Conservation (phyloP, 2,797 vertebrate species). For the Natrix natrix region DNA sequence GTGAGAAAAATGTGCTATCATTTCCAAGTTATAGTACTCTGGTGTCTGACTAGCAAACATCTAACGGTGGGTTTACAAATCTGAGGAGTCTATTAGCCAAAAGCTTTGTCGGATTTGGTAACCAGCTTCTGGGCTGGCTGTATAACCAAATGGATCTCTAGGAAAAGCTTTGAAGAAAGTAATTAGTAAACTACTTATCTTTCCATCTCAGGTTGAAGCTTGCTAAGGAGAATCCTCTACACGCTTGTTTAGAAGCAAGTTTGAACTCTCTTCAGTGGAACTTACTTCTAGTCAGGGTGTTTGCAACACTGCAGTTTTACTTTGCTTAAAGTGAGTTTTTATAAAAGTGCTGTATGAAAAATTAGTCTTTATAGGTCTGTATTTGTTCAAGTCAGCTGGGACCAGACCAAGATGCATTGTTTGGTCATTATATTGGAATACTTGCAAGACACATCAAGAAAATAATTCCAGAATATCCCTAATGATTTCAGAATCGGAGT, state of each 20-base stretch:
- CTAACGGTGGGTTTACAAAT: slow-evolving; percentile 38
- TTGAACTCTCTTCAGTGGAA: background rate
- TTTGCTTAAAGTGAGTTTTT: slow-evolving; percentile 40
- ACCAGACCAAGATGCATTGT: slow-evolving; percentile 62
- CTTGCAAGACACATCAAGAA: slow-evolving; percentile 55
- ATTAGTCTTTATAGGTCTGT: slow-evolving; percentile 49
- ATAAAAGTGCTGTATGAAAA: slow-evolving; percentile 38
- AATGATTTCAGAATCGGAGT: slow-evolving; percentile 35
- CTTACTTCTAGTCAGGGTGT: background rate
- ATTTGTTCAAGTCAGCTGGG: slow-evolving; percentile 52
- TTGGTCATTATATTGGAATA: slow-evolving; percentile 52
- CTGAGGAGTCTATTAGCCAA: slow-evolving; percentile 53
- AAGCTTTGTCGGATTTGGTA: slow-evolving; percentile 57
- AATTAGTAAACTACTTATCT: slow-evolving; percentile 41
- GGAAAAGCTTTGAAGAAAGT: slow-evolving; percentile 47
- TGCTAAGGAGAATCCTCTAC: background rate
- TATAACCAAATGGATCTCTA: slow-evolving; percentile 50
- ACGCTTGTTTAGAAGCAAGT: background rate
- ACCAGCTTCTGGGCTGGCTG: slow-evolving; percentile 45
- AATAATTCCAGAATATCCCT: slow-evolving; percentile 49
- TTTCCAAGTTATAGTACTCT: slow-evolving; percentile 35
- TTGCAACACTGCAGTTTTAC: slow-evolving; percentile 17
- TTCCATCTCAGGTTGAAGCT: background rate
- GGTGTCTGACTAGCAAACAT: slow-evolving; percentile 19
- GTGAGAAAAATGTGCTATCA: slow-evolving; percentile 22